Evolutionary conservation across 1,140 invertebrate species (phyloP).

Genomic region (Drosophila prosaltans): DNA sequence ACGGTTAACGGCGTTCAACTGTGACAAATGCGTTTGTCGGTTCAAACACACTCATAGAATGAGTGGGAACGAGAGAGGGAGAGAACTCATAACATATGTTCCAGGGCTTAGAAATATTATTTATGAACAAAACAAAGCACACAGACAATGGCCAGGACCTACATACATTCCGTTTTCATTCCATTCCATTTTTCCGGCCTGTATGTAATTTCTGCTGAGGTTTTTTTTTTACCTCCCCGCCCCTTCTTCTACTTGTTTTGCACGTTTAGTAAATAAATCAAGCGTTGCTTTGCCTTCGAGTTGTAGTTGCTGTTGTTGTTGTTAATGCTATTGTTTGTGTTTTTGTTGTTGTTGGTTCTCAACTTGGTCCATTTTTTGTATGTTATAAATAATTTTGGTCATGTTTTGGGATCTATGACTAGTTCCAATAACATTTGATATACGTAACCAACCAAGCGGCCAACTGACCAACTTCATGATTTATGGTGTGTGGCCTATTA

Average conservation of each 20-base stretch:
- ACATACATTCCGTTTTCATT: not conserved
- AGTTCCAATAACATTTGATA: slow-evolving; percentile 15
- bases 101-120: slow-evolving; percentile 74
- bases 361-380: slow-evolving; percentile 65
- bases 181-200: slow-evolving; percentile 31
- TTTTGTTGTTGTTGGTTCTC: not conserved
- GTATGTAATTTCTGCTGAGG: slow-evolving; percentile 74
- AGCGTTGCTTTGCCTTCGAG: slow-evolving; percentile 55
- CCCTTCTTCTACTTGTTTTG: slow-evolving; percentile 44
- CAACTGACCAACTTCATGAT: slow-evolving; percentile 48
- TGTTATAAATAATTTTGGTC: slow-evolving; percentile 75
- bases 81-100: slow-evolving; percentile 64
- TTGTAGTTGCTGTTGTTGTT: not conserved
- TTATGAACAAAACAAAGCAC: slow-evolving; percentile 69
- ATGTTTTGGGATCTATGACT: slow-evolving; percentile 32
- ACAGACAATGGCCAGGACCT: slow-evolving; percentile 63
- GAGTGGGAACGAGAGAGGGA: not conserved
- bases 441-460: slow-evolving; percentile 11
- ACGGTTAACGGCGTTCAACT: slow-evolving; percentile 79
- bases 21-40: slow-evolving; percentile 77
- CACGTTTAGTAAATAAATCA: slow-evolving; percentile 82
- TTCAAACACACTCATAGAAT: slow-evolving; percentile 33
- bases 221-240: not conserved
- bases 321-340: not conserved
- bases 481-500: slow-evolving; percentile 72